These are phyloP conservation scores for Tetranychus piercei DNA, from an alignment of 2,888 invertebrate species.

Conservation along the genomic window DNA sequence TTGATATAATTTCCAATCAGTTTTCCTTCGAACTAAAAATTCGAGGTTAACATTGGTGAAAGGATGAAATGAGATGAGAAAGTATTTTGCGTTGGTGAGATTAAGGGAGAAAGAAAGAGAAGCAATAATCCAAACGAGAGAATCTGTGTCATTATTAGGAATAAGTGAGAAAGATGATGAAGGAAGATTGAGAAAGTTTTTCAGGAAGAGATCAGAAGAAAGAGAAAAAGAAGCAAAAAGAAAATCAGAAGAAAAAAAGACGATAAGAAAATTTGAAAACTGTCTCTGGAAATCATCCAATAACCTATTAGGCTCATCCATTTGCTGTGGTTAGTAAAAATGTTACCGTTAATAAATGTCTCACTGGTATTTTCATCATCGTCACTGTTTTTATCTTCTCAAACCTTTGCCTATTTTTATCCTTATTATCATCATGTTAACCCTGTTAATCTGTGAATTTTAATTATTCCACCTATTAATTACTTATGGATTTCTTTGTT, in stretches of 20 bases:
- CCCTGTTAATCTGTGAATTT: too few relatives aligned
- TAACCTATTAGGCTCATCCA: background rate
- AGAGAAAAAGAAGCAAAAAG: background rate
- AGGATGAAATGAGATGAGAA: background rate
- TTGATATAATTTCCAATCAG: too few relatives aligned
- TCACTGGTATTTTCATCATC: background rate
- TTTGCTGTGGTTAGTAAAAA: background rate
- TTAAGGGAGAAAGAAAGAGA: background rate
- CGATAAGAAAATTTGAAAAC: too few relatives aligned
- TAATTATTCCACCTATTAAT: too few relatives aligned
- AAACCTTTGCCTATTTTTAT: too few relatives aligned
- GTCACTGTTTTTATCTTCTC: background rate
- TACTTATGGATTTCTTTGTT: too few relatives aligned
- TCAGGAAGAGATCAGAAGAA: background rate
- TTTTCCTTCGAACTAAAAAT: background rate
- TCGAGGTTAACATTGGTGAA: background rate
- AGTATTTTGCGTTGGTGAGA: slow-evolving; percentile 1
- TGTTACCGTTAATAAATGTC: background rate
- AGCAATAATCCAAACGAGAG: background rate
- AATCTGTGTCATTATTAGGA: background rate
- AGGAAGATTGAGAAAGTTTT: background rate
- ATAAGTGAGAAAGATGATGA: background rate
- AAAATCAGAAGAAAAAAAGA: background rate
- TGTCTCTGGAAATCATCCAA: background rate
- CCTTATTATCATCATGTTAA: too few relatives aligned